These are phyloP conservation scores for Ctenopoma kingsleyae DNA, from an alignment of 2,797 vertebrate genomes.

Conservation along the genomic window DNA sequence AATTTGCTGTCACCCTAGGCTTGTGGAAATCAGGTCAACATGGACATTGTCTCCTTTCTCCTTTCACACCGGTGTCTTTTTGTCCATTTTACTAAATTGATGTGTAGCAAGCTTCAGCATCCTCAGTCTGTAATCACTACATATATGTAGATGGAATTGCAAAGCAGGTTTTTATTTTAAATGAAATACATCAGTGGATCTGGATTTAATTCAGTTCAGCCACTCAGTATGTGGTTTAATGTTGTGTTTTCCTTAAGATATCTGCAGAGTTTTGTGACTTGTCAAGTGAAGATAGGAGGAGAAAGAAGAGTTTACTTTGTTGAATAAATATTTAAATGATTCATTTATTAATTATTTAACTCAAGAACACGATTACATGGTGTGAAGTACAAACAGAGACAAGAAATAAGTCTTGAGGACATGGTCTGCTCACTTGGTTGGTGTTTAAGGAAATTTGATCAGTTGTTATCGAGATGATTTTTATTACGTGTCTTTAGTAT, in stretches of 20 bases:
- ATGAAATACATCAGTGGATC: not conserved
- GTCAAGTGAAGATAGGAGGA: no score
- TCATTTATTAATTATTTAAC: no score
- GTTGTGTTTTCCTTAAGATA: not conserved
- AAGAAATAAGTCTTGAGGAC: no score
- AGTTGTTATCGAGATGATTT: not conserved
- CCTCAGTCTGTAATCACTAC: not conserved
- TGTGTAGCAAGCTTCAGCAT: not conserved
- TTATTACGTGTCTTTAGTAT: not conserved
- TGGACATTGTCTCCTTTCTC: constrained; percentile 24
- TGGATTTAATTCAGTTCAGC: not conserved
- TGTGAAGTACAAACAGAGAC: no score
- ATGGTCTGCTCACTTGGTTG: not conserved
- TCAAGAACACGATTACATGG: no score
- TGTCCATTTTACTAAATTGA: constrained; percentile 13
- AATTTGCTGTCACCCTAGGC: constrained; percentile 45
- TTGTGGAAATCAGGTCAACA: constrained; percentile 41
- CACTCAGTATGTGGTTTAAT: not conserved
- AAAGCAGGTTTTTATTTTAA: not conserved
- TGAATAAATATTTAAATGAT: no score
- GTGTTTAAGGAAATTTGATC: not conserved
- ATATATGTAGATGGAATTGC: not conserved
- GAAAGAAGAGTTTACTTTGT: no score
- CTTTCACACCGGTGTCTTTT: constrained; percentile 26
- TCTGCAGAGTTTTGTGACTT: no score